Percentiles rank a stretch among this genome's conserved stretches.
Conservation (phyloP, 92 coral and sea anemone species). For the Anthopleura xanthogrammica region DNA sequence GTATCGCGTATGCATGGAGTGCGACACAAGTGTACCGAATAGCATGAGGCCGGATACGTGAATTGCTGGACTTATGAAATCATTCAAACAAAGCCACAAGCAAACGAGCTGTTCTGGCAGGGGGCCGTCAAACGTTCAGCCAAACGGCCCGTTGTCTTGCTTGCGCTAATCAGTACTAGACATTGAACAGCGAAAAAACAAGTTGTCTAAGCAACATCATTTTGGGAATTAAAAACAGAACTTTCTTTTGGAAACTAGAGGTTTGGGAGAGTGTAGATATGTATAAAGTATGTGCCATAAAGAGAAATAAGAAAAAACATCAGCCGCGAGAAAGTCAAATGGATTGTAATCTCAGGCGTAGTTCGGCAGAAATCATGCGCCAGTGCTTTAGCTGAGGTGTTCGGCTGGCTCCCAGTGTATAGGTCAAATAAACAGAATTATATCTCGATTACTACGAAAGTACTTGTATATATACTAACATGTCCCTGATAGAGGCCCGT, state of each 20-base stretch:
- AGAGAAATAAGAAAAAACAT: not conserved
- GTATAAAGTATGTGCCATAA: not conserved
- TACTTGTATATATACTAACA: not conserved
- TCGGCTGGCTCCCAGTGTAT: too few species aligned
- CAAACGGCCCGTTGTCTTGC: not conserved
- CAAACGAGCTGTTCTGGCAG: constrained; percentile 17
- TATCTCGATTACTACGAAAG: not conserved
- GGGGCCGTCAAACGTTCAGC: constrained; percentile 18
- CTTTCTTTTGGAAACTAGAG: not conserved
- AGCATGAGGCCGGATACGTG: constrained; percentile 30
- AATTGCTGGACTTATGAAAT: constrained; percentile 15
- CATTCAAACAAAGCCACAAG: constrained; percentile 11
- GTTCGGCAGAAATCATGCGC: not conserved
- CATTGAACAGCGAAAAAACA: not conserved
- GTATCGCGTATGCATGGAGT: constrained; percentile 17
- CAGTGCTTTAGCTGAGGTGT: too few species aligned
- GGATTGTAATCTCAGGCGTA: not conserved
- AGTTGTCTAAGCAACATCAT: not conserved
- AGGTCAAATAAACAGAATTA: not conserved
- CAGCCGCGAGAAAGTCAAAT: not conserved
- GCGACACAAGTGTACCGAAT: not conserved
- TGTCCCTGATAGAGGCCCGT: not conserved
- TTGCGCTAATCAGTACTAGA: not conserved
- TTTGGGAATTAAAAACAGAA: not conserved
- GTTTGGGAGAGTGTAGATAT: too few species aligned